A percentile compares a stretch with the other conserved stretches of the same genome.
phyloP scores from a whole-genome alignment of 2,888 invertebrate genomes.

The Thumatha senex region DNA sequence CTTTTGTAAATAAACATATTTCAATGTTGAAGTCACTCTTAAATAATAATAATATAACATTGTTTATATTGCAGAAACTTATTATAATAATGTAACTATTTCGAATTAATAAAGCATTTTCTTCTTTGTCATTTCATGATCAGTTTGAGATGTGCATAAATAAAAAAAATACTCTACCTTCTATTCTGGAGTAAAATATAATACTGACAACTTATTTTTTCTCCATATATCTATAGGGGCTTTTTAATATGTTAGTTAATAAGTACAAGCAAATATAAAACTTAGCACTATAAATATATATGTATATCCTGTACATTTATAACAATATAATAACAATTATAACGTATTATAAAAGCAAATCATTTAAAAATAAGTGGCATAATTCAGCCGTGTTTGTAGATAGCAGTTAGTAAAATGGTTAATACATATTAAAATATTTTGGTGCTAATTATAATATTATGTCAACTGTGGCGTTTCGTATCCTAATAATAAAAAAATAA shows the following conservation, averaged over 20 bases:
- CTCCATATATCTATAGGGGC: constrained; percentile 10
- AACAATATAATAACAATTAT: constrained; percentile 3
- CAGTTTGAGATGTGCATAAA: constrained; percentile 7
- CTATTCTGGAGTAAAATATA: constrained; percentile 22
- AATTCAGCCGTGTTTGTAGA: constrained; percentile 20
- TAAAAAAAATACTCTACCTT: constrained; percentile 3
- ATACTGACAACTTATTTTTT: constrained; percentile 29
- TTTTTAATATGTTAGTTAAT: constrained; percentile 24
- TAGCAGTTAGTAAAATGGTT: constrained; percentile 3
- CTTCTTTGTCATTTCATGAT: not conserved
- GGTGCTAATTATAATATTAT: constrained; percentile 14
- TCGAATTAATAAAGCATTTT: constrained; percentile 1
- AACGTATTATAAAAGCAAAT: constrained; percentile 7
- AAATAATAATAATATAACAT: not conserved
- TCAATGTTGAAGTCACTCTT: not conserved
- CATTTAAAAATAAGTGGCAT: not conserved
- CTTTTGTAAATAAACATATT: not conserved
- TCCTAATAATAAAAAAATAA: constrained; percentile 2
- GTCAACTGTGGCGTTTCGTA: constrained; percentile 10
- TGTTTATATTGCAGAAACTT: not conserved
- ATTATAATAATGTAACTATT: not conserved
- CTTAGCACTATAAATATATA: constrained; percentile 6
- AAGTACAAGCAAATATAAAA: constrained; percentile 24
- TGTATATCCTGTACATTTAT: not conserved
- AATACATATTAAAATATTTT: constrained; percentile 9